Base-by-base conservation (phyloP, 2,797 vertebrate species). In the Arctocebus calabarensis region DNA sequence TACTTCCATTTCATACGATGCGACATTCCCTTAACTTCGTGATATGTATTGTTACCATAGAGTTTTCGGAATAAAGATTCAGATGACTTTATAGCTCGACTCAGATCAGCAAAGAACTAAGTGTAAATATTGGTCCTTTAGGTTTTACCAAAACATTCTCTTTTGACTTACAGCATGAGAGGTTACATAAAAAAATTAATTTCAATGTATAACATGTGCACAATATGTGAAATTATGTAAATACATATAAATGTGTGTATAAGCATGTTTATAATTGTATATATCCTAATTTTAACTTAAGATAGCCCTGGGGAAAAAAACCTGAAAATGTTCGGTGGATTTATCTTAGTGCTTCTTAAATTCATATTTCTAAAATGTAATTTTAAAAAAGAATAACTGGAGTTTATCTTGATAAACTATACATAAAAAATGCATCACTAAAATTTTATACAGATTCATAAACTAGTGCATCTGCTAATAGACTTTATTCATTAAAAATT, bases 61-160 rank as follows among this genome's bases (percentile, higher is more conserved):
- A 83, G 77, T 88, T 84, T 62, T 20, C 27, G 73, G 66, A 85
- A 74, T 34, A 70, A 74, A 70, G 37, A 94, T 88, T 40, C 73
- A 93, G 90, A 61, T 68, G 52, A 87, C 89, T 92, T 91, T 61
- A 25, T 82, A 88, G 48, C 90, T 70, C 82, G 45, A 70, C 48
- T 74, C 43, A 75, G 37, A 94, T 91, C 91, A 90, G 66, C 84
- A 93, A 94, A 87, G 64, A 96, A 84, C 22, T 62, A 71, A 90
- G 45, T 64, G n/a, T 64, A 84, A 89, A 89, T 70, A 86, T 27
- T 93, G 27, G 43, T 25, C 59, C 85, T 89, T 91, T 32, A 77
- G 27, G 55, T 90, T 95, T 91, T 86, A 81, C 22, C 37, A 70
- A 85, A 92, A 91, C 34, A 79, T 70, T 20, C 29, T 90, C 40